phyloP scores from a whole-genome alignment of 2,888 invertebrate genomes.

The Trichogramma evanescens region DNA sequence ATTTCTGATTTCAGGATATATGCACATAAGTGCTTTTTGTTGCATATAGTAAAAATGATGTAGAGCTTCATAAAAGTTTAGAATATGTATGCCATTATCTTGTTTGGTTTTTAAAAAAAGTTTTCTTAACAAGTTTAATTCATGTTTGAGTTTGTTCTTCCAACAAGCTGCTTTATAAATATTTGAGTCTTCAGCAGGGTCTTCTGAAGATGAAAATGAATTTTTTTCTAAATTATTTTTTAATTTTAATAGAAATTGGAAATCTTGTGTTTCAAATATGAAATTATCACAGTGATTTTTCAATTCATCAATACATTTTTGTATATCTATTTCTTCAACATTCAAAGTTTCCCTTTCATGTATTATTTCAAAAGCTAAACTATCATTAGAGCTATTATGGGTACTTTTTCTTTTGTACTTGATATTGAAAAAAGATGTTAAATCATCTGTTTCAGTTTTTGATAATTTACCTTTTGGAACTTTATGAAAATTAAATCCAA shows the following conservation, averaged over 20 bases:
- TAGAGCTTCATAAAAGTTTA: constrained; percentile 28
- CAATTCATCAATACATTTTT: constrained; percentile 13
- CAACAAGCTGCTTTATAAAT: constrained; percentile 28
- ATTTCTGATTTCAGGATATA: constrained; percentile 37
- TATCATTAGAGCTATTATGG: background rate
- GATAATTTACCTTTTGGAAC: constrained; percentile 20
- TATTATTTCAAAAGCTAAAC: background rate
- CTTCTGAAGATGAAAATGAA: background rate
- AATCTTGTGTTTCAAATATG: constrained; percentile 12
- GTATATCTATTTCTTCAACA: background rate
- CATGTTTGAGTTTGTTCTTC: constrained; percentile 33
- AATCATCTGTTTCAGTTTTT: constrained; percentile 18
- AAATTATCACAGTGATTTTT: constrained; percentile 1
- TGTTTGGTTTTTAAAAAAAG: constrained; percentile 16
- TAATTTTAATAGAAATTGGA: constrained; percentile 10
- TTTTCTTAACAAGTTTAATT: constrained; percentile 30
- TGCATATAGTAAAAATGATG: constrained; percentile 32
- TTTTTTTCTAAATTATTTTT: background rate
- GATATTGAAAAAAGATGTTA: constrained; percentile 25
- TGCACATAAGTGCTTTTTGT: constrained; percentile 33
- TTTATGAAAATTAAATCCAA: constrained; percentile 28
- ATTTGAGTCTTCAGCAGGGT: constrained; percentile 19
- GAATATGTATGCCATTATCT: constrained; percentile 22
- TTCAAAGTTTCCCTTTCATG: background rate
- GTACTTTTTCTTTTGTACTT: constrained; percentile 4